Conservation (phyloP, 2,888 invertebrate genomes). For the Mylabris sibirica region DNA sequence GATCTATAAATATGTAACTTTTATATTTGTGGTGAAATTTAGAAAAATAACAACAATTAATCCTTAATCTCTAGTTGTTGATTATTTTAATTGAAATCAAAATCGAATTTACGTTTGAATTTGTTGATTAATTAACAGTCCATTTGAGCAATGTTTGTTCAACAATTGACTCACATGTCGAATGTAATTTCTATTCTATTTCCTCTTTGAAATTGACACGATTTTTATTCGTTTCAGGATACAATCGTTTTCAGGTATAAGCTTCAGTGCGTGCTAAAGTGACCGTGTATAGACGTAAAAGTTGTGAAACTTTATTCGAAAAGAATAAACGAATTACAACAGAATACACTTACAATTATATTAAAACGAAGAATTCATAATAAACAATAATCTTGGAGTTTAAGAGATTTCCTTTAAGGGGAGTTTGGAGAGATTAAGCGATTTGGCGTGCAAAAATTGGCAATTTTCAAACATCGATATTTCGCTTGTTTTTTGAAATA, state of each 20-base stretch:
- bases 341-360: too few relatives aligned
- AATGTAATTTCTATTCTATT: too few relatives aligned
- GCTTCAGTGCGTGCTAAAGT: not conserved
- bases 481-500: too few relatives aligned
- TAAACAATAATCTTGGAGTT: not conserved
- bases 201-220: not conserved
- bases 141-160: not conserved
- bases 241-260: not conserved
- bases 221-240: not conserved
- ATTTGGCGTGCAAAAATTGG: too few relatives aligned
- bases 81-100: too few relatives aligned
- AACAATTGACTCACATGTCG: not conserved
- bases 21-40: not conserved
- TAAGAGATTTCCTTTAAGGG: not conserved
- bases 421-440: too few relatives aligned
- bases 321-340: too few relatives aligned
- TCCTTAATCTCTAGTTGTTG: too few relatives aligned
- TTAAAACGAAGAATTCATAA: too few relatives aligned
- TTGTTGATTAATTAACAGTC: not conserved
- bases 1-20: not conserved
- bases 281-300: not conserved
- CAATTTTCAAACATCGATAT: too few relatives aligned
- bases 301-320: too few relatives aligned
- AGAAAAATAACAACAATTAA: not conserved
- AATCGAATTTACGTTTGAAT: too few relatives aligned